Evolutionary conservation across 2,113 vertebrate genomes (phyloP), one percentile per base, ranked within the genome.

Genomic region (Oryctolagus cuniculus): DNA sequence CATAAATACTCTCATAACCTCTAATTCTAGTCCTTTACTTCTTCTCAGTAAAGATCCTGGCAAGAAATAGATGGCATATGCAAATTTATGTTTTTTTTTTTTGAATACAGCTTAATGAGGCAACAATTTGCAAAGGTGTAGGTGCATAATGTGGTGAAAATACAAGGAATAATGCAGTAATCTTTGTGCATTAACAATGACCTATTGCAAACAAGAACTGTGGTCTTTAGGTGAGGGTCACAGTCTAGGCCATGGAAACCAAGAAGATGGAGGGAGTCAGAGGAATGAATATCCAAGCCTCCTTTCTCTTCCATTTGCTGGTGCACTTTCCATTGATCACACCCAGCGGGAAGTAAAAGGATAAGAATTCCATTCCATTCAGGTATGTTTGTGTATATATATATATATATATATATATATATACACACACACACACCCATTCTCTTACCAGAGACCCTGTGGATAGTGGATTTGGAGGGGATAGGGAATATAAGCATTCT

Each of bases 11-110:
- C 19, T 80, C 34, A 34, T 63, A n/a, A 51, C 27, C 92, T 82
- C 51, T 86, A 82, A 89, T 86, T 82, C 69, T 89, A n/a, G 36
- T 89, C 36, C 34, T 93, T 93, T 82, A 74, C 51, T n/a, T 93
- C 36, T 94, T 87, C 38, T 90, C 31, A 87, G 38, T 74, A 87
- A 58, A 9, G 13, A 78, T 64, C 34, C n/a, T 89, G 58, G 21
- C 17, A 86, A 94, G 49, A 93, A 86, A 90, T n/a, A 84, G 70
- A 75, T 70, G 5, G 16, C 55, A 88, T 4, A 72, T 84, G 31
- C 10, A 64, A 92, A 36, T 72, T 77, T 58, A 16, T 58, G 19
- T 58, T 5, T 58, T 16, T 58, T 16, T 58, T 16, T 58, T 66
- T 75, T 90, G 27, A 73, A 11, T 82, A 79, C 31, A 66, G 22